Base-by-base conservation (phyloP, 2,888 invertebrate species). In the Patella caerulea region DNA sequence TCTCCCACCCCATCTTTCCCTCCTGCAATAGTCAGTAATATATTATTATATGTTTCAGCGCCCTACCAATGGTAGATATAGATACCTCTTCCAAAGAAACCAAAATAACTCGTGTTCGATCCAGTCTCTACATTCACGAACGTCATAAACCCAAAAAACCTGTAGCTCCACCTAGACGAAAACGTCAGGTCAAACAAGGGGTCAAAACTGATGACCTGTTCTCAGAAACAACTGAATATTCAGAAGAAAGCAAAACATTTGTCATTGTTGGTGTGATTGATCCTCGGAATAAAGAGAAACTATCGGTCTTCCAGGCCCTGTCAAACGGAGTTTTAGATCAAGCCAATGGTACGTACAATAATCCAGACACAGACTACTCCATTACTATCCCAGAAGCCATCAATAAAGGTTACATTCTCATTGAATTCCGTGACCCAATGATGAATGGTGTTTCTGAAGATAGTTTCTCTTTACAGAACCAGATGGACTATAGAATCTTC, bases 311-410 rank as follows among this genome's bases (percentile, higher is more conserved):
- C 74, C 86, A 89, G 75, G 91, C 91, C 14, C 83, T 91, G 71
- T 81, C 83, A 0, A 86, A 88, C 56, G 89, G 90, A 7, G 83
- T 90, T 17, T 82, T 91, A 29, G 87, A 90, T 79, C 88, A 88
- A 78, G 83, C 87, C 14, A 83, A 88, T 34, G 90, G 90, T 2
- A 86, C 86, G 0, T 91, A 90, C 78, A 84, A 81, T 15, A 90
- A 91, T 79, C 88, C 87, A 0, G 85, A 84, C 70, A 89, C 89
- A 0, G 88, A 86, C 0, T 83, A 87, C 70, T 82, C 80, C 17
- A 88, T 91, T 80, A 87, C 90, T 7, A 90, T 91, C 24, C 88
- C 89, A 1, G 91, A 91, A 79, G 91, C 91, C 52, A 90, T 91
- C 74, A 84, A 88, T 69, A 80, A 81, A 54, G 91, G 91, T 7